phyloP scores from a whole-genome alignment of 2,888 invertebrate genomes.

The Tiliacea citrago region DNA sequence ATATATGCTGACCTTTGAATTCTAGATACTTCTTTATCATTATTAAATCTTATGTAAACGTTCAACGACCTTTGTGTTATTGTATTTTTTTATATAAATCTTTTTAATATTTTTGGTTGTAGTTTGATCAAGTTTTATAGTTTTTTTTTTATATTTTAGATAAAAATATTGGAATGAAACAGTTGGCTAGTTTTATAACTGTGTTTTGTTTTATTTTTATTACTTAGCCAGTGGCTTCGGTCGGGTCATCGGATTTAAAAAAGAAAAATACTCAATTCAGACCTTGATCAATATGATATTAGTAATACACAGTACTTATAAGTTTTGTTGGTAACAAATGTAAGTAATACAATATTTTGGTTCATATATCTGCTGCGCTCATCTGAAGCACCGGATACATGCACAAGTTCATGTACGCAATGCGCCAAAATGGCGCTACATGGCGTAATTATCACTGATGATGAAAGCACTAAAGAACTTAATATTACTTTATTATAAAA shows the following conservation, averaged over 20 bases:
- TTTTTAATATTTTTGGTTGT: conserved; percentile 13
- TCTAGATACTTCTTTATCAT: conserved; percentile 28
- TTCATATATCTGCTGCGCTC: too few species aligned
- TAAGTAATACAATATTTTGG: too few species aligned
- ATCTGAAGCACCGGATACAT: too few species aligned
- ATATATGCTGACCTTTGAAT: conserved; percentile 25
- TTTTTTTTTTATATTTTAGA: not conserved
- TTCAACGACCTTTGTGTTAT: conserved; percentile 50
- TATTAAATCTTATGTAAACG: conserved; percentile 15
- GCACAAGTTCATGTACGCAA: too few species aligned
- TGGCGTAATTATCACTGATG: too few species aligned
- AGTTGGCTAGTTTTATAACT: conserved; percentile 10
- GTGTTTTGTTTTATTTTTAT: conserved; percentile 19
- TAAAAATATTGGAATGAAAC: not conserved
- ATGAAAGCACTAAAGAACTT: too few species aligned
- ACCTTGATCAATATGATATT: too few species aligned
- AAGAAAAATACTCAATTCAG: too few species aligned
- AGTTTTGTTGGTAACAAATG: too few species aligned
- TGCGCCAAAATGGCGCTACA: too few species aligned
- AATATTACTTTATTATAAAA: too few species aligned
- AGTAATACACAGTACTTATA: too few species aligned
- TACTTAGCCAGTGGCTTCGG: not conserved
- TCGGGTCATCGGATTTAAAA: not conserved
- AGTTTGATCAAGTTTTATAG: conserved; percentile 13
- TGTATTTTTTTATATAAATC: conserved; percentile 7